Percentiles rank a stretch among this genome's conserved stretches.
Conservation (phyloP, 1,140 invertebrate genomes). For the Drosophila setifemur region DNA sequence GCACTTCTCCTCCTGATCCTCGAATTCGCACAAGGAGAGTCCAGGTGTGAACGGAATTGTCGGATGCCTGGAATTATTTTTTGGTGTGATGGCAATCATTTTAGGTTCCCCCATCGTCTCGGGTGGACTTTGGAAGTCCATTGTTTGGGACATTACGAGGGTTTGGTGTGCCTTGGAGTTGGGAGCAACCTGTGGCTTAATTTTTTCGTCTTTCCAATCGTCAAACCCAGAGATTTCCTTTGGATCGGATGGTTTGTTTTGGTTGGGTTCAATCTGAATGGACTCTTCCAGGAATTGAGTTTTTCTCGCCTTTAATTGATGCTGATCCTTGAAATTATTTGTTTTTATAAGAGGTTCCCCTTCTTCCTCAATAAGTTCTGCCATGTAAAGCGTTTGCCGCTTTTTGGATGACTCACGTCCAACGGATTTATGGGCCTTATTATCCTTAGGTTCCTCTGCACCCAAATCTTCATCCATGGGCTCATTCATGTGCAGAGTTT, state of each 20-base stretch:
- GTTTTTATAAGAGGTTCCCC: too few species aligned
- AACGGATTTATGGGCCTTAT: background rate
- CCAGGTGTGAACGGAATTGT: constrained; percentile 26
- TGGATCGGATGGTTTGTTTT: too few species aligned
- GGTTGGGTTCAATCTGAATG: too few species aligned
- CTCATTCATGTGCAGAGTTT: background rate
- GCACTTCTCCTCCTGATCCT: constrained; percentile 39
- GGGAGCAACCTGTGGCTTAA: background rate
- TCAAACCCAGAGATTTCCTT: background rate
- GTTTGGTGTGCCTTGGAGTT: background rate
- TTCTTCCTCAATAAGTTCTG: background rate
- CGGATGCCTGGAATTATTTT: background rate
- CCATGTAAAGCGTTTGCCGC: too few species aligned
- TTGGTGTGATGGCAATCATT: background rate
- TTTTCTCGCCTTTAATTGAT: too few species aligned
- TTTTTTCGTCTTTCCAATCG: background rate
- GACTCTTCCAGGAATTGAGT: too few species aligned
- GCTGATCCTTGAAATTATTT: too few species aligned
- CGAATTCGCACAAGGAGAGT: constrained; percentile 50
- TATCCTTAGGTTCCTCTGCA: background rate
- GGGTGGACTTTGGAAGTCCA: background rate
- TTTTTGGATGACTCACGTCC: too few species aligned
- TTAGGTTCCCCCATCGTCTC: background rate
- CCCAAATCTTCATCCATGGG: constrained; percentile 5
- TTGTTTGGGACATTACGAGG: background rate